Percentiles rank a stretch among this genome's conserved stretches.
phyloP scores from a whole-genome alignment of 1,140 invertebrate genomes.

The Drosophila kohkoa region DNA sequence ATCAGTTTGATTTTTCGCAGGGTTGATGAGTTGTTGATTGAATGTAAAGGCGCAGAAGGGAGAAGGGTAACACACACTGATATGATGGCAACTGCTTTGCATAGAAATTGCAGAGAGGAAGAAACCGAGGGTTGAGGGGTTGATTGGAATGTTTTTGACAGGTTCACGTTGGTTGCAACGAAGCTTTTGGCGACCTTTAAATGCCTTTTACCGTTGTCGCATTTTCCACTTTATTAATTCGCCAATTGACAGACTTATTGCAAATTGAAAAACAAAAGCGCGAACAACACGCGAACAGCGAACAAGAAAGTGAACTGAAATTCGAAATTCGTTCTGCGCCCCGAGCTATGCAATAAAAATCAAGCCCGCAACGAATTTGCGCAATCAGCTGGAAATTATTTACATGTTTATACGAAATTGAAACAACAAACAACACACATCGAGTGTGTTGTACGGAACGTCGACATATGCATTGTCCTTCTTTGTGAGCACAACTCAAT shows the following conservation, averaged over 20 bases:
- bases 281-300: slow-evolving; percentile 51
- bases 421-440: slow-evolving; percentile 72
- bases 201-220: slow-evolving; percentile 69
- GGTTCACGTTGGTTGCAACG: slow-evolving; percentile 9
- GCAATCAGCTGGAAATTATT: slow-evolving; percentile 82
- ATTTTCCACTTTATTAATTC: slow-evolving; percentile 84
- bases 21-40: slow-evolving; percentile 61
- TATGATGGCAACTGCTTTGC: slow-evolving; percentile 39
- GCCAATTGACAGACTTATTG: slow-evolving; percentile 84
- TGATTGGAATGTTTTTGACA: slow-evolving; percentile 14
- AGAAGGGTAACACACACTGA: slow-evolving; percentile 11
- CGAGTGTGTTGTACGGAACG: slow-evolving; percentile 21
- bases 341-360: slow-evolving; percentile 77
- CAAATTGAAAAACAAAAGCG: slow-evolving; percentile 84
- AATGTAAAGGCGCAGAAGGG: background rate
- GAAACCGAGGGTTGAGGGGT: background rate
- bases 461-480: slow-evolving; percentile 50
- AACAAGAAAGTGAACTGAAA: slow-evolving; percentile 33
- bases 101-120: slow-evolving; percentile 42
- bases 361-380: slow-evolving; percentile 79
- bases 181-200: slow-evolving; percentile 33
- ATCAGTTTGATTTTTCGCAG: slow-evolving; percentile 64
- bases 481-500: slow-evolving; percentile 67
- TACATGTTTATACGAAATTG: slow-evolving; percentile 83
- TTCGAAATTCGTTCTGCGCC: slow-evolving; percentile 74